Evolutionary conservation across 92 coral and sea anemone genomes (phyloP), one percentile per base, ranked within the genome.

Genomic region (Montipora capitata): DNA sequence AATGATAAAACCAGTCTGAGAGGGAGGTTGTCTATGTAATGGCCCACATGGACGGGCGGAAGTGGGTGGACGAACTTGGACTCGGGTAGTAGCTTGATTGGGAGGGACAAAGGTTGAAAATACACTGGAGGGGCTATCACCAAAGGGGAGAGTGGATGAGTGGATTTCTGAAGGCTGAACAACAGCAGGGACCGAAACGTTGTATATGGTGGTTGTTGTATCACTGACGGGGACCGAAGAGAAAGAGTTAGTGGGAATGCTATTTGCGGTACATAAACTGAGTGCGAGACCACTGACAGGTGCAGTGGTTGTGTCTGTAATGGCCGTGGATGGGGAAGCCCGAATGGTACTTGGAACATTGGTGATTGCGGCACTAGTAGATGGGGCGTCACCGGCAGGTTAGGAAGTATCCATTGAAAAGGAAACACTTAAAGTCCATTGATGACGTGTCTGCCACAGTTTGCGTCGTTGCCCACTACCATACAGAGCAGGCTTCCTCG

Each of bases 381-480:
- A 11, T 3, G 9, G 72, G 43, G 72, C 20, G 14, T 9, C 39
- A 38, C 0, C 3, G 27, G 15, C 10, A 11, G 72, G 38, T 9
- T 18, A 2, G 7, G 79, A 10, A 14, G 79, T 6, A 27, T 41
- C 7, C 0, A 40, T 11, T 10, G 66, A 39, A 12, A 75, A 3
- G 4, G 79, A 52, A 10, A 75, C 20, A 75, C 45, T 42, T 2
- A 75, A 52, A 7, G 7, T 20, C 79, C 79, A 75, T 2, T 14
- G 16, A 75, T 75, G 5, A 8, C 79, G 48, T 1, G 79, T 10
- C 44, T 10, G 4, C 79, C 79, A 75, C 66, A 75, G 14, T 14
- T 75, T 75, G 4, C 79, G 8, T 8, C 79, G 15, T 16, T 76
- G 81, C 7, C 20, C 52, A 16, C 56, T 76, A 12, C 81, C 68